phyloP scores from a whole-genome alignment of 2,888 invertebrate species.

The Polymixis flavicincta region DNA sequence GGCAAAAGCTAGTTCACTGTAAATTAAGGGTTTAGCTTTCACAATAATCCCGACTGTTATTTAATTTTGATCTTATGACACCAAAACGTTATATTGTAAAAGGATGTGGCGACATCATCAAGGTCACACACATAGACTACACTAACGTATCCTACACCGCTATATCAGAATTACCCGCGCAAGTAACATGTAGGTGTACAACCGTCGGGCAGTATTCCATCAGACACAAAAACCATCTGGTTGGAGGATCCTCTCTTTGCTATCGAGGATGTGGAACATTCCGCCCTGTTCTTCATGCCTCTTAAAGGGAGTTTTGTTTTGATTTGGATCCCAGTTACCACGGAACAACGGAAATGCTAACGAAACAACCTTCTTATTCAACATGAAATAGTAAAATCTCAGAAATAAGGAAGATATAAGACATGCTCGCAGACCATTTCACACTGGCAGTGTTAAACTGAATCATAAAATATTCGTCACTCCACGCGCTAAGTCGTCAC shows the following conservation, averaged over 20 bases:
- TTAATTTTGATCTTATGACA: neutral
- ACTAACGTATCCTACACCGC: neutral
- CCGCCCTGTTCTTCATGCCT: neutral
- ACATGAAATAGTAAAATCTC: neutral
- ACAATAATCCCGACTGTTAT: too few relatives aligned
- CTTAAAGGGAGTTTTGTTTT: neutral
- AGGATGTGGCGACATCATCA: too few relatives aligned
- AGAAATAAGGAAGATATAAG: neutral
- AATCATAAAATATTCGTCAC: constrained; percentile 42
- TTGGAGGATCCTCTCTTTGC: neutral
- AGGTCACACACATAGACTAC: neutral
- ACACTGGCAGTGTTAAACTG: neutral
- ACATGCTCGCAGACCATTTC: neutral
- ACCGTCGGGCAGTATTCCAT: neutral
- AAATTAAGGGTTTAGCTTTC: too few relatives aligned
- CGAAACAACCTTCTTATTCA: neutral
- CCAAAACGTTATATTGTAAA: neutral
- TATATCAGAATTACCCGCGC: neutral
- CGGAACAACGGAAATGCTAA: neutral
- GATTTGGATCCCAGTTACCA: neutral
- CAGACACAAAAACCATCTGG: neutral
- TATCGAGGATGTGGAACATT: neutral
- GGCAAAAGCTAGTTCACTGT: too few relatives aligned
- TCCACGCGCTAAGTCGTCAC: constrained; percentile 7
- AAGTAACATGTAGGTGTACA: neutral